A percentile compares a stretch with the other conserved stretches of the same genome.
These are phyloP conservation scores for Pseudorectes ferrugineus DNA, from an alignment of 2,113 vertebrate species.

Conservation along the genomic window DNA sequence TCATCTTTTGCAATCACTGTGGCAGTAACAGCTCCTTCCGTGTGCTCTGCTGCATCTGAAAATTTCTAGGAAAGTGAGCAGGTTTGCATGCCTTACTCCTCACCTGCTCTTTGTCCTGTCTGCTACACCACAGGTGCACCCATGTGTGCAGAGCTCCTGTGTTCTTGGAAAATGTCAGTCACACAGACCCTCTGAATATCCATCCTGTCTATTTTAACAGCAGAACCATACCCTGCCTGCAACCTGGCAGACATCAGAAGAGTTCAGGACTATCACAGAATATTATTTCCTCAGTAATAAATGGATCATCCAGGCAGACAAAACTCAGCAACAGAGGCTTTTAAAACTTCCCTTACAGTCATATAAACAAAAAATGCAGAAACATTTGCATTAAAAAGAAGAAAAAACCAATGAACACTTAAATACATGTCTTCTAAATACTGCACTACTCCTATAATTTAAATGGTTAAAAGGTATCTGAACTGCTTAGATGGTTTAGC, in stretches of 20 bases:
- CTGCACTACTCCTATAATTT: neutral
- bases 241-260: neutral
- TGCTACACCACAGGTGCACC: neutral
- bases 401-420: rapidly evolving
- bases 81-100: neutral
- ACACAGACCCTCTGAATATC: neutral
- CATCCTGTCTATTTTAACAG: neutral
- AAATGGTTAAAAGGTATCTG: neutral
- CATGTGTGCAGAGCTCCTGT: neutral
- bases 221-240: neutral
- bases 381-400: neutral
- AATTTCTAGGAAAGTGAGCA: neutral
- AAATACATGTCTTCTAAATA: neutral
- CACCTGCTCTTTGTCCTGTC: neutral
- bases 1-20: neutral
- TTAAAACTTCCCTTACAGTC: neutral
- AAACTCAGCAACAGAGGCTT: neutral
- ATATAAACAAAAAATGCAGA: neutral
- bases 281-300: neutral
- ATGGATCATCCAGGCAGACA: neutral
- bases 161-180: neutral
- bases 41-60: neutral
- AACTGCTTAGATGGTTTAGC: neutral
- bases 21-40: neutral
- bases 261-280: neutral